A percentile compares a stretch with the other conserved stretches of the same genome.
Evolutionary conservation across 2,797 vertebrate species (phyloP).

Genomic region (Eleutherodactylus coqui): DNA sequence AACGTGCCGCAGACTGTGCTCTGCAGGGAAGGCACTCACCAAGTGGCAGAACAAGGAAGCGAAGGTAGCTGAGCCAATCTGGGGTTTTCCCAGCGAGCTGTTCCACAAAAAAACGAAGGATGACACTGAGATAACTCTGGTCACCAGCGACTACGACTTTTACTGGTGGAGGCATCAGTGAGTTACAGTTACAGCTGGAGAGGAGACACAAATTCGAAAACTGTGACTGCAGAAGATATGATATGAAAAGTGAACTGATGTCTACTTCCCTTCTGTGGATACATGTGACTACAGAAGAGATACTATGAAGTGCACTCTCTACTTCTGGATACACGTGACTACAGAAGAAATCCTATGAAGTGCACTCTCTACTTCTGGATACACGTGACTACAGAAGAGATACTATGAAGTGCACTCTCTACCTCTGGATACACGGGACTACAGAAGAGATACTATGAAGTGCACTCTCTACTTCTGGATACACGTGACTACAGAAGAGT

Average conservation of each 20-base stretch:
- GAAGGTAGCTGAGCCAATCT: constrained; percentile 95
- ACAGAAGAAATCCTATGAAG: background rate
- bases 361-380: background rate
- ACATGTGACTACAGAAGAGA: background rate
- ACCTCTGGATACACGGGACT: background rate
- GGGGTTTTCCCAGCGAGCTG: constrained; percentile 95
- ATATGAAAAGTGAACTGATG: too few species aligned
- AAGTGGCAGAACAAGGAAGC: constrained; percentile 92
- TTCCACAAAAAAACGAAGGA: constrained; percentile 95
- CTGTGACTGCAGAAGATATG: background rate
- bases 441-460: background rate
- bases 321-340: background rate
- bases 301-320: background rate
- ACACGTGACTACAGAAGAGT: background rate
- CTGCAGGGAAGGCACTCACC: constrained; percentile 73
- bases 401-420: background rate
- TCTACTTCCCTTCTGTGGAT: too few species aligned
- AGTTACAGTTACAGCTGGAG: constrained; percentile 95
- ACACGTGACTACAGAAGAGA: background rate
- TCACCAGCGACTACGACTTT: constrained; percentile 91
- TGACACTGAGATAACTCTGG: constrained; percentile 91
- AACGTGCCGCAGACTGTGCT: background rate
- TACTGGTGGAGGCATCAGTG: constrained; percentile 92
- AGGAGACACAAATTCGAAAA: background rate
- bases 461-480: too few species aligned